A percentile compares a stretch with the other conserved stretches of the same genome.
Conservation (phyloP, 2,797 vertebrate species). For the Gymnoscopelus microlampas region DNA sequence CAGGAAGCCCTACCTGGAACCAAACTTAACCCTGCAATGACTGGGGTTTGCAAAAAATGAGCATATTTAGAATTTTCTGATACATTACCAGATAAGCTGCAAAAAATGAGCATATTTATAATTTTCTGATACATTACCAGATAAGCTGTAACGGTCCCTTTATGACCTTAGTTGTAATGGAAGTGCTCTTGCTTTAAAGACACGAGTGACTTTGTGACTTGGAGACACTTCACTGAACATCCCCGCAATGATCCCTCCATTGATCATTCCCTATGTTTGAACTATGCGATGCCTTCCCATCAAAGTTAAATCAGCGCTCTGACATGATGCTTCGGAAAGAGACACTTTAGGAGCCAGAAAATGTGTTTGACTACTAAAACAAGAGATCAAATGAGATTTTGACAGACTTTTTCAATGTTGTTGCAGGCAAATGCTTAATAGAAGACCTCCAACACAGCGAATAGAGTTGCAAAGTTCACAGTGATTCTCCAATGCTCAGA, state of each 20-base stretch:
- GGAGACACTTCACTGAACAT: constrained; percentile 7
- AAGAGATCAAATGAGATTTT: constrained; percentile 29
- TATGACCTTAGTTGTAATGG: background rate
- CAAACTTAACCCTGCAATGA: background rate
- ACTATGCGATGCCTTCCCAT: background rate
- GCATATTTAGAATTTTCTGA: background rate
- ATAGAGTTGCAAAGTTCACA: constrained; percentile 47
- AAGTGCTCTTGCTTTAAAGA: background rate
- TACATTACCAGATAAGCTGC: background rate
- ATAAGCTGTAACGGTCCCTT: background rate
- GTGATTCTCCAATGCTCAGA: constrained; percentile 16
- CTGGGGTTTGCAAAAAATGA: background rate
- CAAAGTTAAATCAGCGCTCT: background rate
- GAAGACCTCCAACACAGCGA: constrained; percentile 29
- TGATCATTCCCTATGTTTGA: constrained; percentile 12
- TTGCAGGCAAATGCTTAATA: constrained; percentile 31
- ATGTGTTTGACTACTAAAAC: constrained; percentile 16
- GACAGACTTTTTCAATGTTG: constrained; percentile 25
- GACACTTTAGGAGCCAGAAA: background rate
- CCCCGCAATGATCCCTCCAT: background rate
- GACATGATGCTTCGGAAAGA: background rate
- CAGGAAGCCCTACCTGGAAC: background rate
- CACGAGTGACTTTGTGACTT: background rate
- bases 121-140: background rate
- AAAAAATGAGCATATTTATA: constrained; percentile 4